A percentile compares a stretch with the other conserved stretches of the same genome.
phyloP scores from a whole-genome alignment of 1,140 invertebrate genomes.

The Drosophila kohkoa region DNA sequence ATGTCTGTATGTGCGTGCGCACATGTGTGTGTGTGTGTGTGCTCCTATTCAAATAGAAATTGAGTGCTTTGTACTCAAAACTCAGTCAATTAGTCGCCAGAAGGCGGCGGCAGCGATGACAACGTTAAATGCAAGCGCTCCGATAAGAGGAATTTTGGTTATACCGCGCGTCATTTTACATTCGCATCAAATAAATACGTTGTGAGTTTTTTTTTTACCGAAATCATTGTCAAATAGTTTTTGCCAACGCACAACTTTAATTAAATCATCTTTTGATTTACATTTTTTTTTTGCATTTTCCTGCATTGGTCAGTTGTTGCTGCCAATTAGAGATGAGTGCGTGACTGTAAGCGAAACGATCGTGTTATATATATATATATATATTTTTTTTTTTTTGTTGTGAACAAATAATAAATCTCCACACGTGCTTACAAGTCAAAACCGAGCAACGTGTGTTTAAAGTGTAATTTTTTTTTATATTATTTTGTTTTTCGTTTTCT shows the following conservation, averaged over 20 bases:
- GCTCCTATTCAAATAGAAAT: slow-evolving; percentile 78
- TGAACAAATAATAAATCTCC: slow-evolving; percentile 2
- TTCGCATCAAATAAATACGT: slow-evolving; percentile 13
- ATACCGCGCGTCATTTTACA: slow-evolving; percentile 26
- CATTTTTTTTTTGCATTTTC: slow-evolving; percentile 1
- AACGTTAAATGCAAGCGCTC: slow-evolving; percentile 28
- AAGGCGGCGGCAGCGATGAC: slow-evolving; percentile 51
- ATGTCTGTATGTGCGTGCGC: slow-evolving; percentile 23
- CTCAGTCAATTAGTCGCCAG: slow-evolving; percentile 61
- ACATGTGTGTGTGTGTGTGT: slow-evolving; percentile 21
- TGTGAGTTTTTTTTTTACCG: not conserved
- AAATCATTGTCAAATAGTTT: too few species aligned
- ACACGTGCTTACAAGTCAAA: slow-evolving; percentile 20
- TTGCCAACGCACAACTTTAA: slow-evolving; percentile 8
- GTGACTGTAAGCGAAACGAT: slow-evolving; percentile 33
- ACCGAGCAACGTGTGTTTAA: not conserved
- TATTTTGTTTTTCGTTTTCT: not conserved
- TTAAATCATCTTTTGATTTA: slow-evolving; percentile 1
- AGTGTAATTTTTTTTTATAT: not conserved
- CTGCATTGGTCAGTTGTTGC: slow-evolving; percentile 28
- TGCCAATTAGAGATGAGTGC: slow-evolving; percentile 39
- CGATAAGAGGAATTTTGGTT: slow-evolving; percentile 10
- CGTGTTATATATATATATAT: not conserved
- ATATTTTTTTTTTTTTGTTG: not conserved
- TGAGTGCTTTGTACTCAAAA: slow-evolving; percentile 70